phyloP scores from a whole-genome alignment of 2,888 invertebrate genomes.

The Lasioglossum calceatum region DNA sequence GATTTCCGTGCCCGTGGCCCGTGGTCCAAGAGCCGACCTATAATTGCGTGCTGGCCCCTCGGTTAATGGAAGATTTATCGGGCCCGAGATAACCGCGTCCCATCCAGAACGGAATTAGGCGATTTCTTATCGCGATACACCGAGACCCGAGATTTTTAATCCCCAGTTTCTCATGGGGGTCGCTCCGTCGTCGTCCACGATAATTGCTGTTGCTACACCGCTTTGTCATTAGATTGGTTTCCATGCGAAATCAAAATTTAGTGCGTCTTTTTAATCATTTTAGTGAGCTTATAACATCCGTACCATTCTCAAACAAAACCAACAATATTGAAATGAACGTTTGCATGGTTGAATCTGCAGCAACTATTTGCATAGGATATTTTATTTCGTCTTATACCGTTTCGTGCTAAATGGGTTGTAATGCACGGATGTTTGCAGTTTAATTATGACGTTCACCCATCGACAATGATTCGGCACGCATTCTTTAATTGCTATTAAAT shows the following conservation, averaged over 20 bases:
- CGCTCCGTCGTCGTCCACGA: background rate
- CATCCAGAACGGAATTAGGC: background rate
- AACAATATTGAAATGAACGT: no score
- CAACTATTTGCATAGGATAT: background rate
- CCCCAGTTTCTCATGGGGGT: background rate
- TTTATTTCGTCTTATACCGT: background rate
- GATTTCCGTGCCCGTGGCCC: constrained; percentile 17
- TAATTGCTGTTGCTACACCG: background rate
- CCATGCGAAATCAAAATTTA: background rate
- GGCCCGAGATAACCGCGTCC: background rate
- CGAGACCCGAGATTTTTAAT: background rate
- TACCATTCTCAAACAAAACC: no score
- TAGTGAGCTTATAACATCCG: no score
- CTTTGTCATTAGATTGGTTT: background rate
- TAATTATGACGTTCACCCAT: background rate
- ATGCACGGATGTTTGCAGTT: background rate
- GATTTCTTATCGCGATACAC: background rate
- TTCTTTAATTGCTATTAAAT: background rate
- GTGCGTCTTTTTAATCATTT: background rate
- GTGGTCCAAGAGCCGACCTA: background rate
- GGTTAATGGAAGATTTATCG: constrained; percentile 12
- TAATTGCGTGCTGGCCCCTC: background rate
- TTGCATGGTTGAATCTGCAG: no score
- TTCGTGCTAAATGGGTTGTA: background rate
- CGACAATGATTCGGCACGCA: background rate